These are phyloP conservation scores for Tapirus indicus DNA, from an alignment of 2,797 vertebrate genomes.

Conservation along the genomic window DNA sequence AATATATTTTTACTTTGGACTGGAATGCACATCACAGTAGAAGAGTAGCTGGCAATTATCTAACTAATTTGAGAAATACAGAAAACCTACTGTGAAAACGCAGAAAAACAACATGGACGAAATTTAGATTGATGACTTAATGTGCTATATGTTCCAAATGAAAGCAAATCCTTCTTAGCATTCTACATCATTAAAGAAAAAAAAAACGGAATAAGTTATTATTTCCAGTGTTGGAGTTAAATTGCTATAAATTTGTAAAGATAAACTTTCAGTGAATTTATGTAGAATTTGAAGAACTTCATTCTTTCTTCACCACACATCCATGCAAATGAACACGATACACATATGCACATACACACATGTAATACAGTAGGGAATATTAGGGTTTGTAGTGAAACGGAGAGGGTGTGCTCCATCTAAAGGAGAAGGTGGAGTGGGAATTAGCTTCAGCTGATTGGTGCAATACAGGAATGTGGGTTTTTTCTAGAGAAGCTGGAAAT, in stretches of 20 bases:
- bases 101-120: background rate
- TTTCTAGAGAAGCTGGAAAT: background rate
- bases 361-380: accelerated
- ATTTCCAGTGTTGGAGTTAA: background rate
- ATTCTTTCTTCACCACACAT: background rate
- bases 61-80: background rate
- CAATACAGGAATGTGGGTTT: background rate
- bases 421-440: background rate
- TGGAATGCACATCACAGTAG: background rate
- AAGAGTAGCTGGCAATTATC: background rate
- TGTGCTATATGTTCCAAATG: background rate
- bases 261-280: background rate
- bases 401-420: background rate
- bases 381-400: background rate
- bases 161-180: slow-evolving; percentile 24
- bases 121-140: background rate
- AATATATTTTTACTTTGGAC: background rate
- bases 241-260: background rate
- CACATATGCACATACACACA: background rate
- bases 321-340: background rate
- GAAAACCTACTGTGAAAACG: slow-evolving; percentile 25
- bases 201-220: background rate
- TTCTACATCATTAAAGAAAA: background rate
- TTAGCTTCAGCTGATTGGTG: background rate
- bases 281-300: background rate